Percentiles rank a stretch among this genome's conserved stretches.
Evolutionary conservation across 2,113 vertebrate species (phyloP).

Genomic region (Zingel zingel): DNA sequence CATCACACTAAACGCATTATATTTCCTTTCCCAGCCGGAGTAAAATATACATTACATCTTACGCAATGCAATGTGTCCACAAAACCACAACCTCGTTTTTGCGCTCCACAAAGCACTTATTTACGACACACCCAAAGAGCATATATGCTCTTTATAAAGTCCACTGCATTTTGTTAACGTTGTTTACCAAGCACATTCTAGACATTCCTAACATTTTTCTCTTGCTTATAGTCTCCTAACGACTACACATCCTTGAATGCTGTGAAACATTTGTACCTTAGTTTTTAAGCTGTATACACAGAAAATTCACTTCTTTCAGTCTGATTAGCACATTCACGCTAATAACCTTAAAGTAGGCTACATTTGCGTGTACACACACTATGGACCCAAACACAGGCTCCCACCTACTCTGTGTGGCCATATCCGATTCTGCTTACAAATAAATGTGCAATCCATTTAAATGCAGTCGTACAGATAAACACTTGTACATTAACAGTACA

Average conservation of each 20-base stretch:
- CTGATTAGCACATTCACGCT: not conserved
- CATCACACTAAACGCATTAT: slow-evolving; percentile 53
- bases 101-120: slow-evolving; percentile 36
- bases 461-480: slow-evolving; percentile 9
- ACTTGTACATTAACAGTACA: not conserved
- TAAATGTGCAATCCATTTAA: slow-evolving; percentile 5
- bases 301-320: not conserved
- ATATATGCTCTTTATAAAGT: slow-evolving; percentile 53
- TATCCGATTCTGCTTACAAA: slow-evolving; percentile 25
- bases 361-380: not conserved
- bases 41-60: slow-evolving; percentile 45
- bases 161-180: slow-evolving; percentile 36
- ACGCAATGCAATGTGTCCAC: slow-evolving; percentile 16
- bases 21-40: slow-evolving; percentile 30
- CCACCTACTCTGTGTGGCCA: not conserved
- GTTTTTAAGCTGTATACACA: not conserved
- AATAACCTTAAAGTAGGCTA: not conserved
- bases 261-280: slow-evolving; percentile 5
- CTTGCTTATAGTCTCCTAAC: not conserved
- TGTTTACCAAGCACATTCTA: slow-evolving; percentile 59
- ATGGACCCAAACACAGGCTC: not conserved
- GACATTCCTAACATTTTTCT: slow-evolving; percentile 61
- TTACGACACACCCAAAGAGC: slow-evolving; percentile 30
- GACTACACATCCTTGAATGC: slow-evolving; percentile 15
- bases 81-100: slow-evolving; percentile 42